Base-by-base conservation (phyloP, 92 coral and sea anemone species). In the Bergia sp. region DNA sequence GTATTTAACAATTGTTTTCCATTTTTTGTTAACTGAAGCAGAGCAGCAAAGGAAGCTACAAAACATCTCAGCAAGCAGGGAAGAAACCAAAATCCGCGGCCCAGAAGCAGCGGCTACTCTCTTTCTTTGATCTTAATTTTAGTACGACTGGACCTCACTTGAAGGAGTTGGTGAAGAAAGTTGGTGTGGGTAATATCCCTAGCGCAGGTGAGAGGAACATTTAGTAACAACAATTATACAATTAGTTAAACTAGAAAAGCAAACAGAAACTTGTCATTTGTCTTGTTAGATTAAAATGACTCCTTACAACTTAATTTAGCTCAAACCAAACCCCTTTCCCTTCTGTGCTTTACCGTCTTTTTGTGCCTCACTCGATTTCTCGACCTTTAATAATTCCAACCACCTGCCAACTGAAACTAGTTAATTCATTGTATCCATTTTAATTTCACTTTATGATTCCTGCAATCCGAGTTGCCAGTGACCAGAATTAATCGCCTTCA, bases 51-150 rank as follows among this genome's bases (percentile, higher is more conserved):
- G 66, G 82, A 29, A 21, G 82, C 11, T 47, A 65, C 20, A 79
- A 44, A 37, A 16, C 16, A 45, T 2, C 18, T 7, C 65, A 0
- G 49, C 21, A n/a, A 49, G 20, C 58, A 13, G 20, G 66, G 40
- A 79, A 23, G 40, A 79, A 21, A 23, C n/a, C 42, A 23, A 79
- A 76, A 3, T 55, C 80, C 23, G 2, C 37, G 37, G 13, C 47
- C 15, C 47, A 79, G 66, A 79, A 79, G 1, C 82, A 45, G 41
- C 82, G 66, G 43, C 39, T 79, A 41, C 61, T 79, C 7, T 79
- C 82, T 45, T 79, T 79, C 82, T 79, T 79, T 49, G 40, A 79
- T 18, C 65, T 79, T 16, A 47, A 29, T n/a, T 79, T 79, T 44
- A 50, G 40, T 23, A 44, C 66, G 43, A 23, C 21, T 29, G 82